Evolutionary conservation across 2,888 invertebrate species (phyloP), one percentile per base, ranked within the genome.

Genomic region (Troides oblongomaculatus): DNA sequence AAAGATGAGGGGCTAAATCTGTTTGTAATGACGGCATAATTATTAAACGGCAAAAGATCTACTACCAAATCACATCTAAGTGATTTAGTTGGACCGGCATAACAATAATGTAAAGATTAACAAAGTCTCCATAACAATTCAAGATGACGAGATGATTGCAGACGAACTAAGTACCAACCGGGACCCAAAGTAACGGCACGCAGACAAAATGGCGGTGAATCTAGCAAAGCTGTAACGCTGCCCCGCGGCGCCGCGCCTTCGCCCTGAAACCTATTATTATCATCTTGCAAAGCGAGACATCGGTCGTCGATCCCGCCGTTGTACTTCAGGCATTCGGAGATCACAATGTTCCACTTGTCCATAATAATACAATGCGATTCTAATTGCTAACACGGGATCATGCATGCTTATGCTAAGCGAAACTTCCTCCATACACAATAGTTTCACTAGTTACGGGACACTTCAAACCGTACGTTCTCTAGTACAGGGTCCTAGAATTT

Each of bases 211-310:
- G 53, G 59, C 53, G 39, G 53, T 23, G 53, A 39, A 64, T 25
- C 59, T 39, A 36, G 39, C 10, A 4, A 10, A 25, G 57, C 61
- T 57, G 62, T 36, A 62, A 62, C 2, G 30, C 21, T 65, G 69
- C 69, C 69, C 69, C 36, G 69, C 69, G 65, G 69, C 69, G 62
- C 57, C 58, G 62, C 62, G 39, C 69, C 62, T 7, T 17, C 8
- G 46, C 39, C 64, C 30, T 21, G 7, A 39, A 58, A 46, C 58
- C 65, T 62, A 43, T 69, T 62, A 69, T 69, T 69, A 69, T 65
- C 46, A 69, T 65, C 46, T 62, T 53, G 53, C 65, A 46, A 62
- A 39, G 43, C 62, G n/a, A 23, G 50, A 21, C 63, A 18, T 53
- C n/a, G 53, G 5, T 57, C n/a, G 56, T 25, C 61, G 64, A 61